These are phyloP conservation scores for Poecilia picta DNA, from an alignment of 2,797 vertebrate genomes.

Conservation along the genomic window DNA sequence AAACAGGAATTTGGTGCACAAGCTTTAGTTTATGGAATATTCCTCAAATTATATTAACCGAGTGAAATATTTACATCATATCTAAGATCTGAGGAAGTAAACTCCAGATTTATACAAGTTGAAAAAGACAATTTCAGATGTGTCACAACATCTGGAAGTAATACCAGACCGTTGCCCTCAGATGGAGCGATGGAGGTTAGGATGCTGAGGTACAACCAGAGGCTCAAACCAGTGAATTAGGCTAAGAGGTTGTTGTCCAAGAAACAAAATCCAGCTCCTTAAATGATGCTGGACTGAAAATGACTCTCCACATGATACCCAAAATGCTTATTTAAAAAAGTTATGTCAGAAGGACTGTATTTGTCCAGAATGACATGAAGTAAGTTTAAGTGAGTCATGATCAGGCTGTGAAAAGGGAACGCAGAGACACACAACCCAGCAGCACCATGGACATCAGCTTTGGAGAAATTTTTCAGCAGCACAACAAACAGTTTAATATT, in stretches of 20 bases:
- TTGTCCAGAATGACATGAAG: neutral
- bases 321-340: neutral
- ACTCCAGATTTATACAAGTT: neutral
- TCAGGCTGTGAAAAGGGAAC: neutral
- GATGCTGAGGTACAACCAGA: neutral
- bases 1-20: neutral
- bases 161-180: neutral
- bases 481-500: no score
- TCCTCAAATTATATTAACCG: neutral
- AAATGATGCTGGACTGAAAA: neutral
- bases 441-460: no score
- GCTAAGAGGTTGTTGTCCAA: neutral
- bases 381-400: neutral
- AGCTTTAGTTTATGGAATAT: neutral
- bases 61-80: neutral
- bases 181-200: neutral
- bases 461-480: no score
- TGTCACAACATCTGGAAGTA: neutral
- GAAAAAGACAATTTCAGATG: neutral
- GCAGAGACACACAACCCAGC: no score
- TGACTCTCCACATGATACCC: neutral
- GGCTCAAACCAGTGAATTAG: neutral
- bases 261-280: neutral
- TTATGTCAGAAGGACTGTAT: neutral
- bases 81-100: neutral